phyloP scores from a whole-genome alignment of 2,888 invertebrate genomes.

The Chloromyia formosa region DNA sequence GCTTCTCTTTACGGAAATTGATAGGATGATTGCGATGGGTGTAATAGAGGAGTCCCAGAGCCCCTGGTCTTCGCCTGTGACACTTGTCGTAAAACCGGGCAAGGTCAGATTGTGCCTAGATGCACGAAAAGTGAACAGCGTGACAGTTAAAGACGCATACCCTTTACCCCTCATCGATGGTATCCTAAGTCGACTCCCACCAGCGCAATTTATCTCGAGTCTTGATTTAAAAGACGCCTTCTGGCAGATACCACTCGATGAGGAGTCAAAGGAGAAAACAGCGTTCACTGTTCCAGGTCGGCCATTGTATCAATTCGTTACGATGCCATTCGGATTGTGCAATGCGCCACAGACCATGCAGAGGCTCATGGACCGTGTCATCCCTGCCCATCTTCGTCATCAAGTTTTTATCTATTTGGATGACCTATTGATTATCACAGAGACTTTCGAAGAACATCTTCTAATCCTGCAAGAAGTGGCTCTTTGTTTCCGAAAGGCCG shows the following conservation, averaged over 20 bases:
- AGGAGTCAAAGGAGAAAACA: constrained; percentile 50
- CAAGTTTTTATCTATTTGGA: constrained; percentile 50
- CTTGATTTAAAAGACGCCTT: constrained; percentile 53
- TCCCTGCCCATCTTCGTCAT: constrained; percentile 50
- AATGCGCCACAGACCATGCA: constrained; percentile 11
- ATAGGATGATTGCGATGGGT: neutral
- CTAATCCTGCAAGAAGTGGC: neutral
- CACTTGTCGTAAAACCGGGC: neutral
- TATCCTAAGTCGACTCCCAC: constrained; percentile 24
- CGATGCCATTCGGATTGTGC: constrained; percentile 1
- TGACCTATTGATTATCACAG: constrained; percentile 49
- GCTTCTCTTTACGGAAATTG: neutral
- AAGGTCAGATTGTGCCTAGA: neutral
- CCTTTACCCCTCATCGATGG: constrained; percentile 21
- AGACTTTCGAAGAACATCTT: neutral
- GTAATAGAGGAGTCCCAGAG: neutral
- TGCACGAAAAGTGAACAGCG: neutral
- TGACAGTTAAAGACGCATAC: constrained; percentile 1
- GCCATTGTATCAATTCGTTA: constrained; percentile 5
- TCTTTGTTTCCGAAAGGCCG: neutral
- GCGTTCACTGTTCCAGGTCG: constrained; percentile 46
- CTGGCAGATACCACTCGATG: constrained; percentile 47
- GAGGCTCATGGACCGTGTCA: neutral
- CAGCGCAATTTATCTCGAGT: constrained; percentile 52
- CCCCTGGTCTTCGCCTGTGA: neutral